Evolutionary conservation across 1,140 invertebrate species (phyloP).

Genomic region (Asobara japonica): DNA sequence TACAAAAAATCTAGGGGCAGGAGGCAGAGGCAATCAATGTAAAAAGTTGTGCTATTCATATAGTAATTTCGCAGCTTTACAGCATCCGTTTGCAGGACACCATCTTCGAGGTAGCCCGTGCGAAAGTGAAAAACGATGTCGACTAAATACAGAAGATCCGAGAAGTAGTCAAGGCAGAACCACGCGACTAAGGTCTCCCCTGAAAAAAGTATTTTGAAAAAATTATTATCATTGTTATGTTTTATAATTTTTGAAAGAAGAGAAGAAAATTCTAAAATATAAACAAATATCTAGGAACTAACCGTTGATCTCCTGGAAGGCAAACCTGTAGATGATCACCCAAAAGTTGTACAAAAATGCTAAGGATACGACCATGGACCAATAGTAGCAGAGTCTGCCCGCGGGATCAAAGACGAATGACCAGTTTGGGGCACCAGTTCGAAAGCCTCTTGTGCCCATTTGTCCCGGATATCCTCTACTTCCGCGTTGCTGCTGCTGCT

Average conservation of each 20-base stretch:
- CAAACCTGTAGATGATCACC: conserved; percentile 98
- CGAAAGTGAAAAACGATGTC: conserved; percentile 98
- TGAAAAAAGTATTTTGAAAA: conserved; percentile 53
- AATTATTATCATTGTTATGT: background rate
- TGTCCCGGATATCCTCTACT: conserved; percentile 62
- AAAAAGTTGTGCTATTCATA: conserved; percentile 98
- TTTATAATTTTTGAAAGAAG: too few relatives aligned
- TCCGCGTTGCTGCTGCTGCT: conserved; percentile 64
- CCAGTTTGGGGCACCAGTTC: conserved; percentile 77
- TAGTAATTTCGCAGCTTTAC: conserved; percentile 94
- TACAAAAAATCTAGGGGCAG: conserved; percentile 98
- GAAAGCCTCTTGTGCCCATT: conserved; percentile 59
- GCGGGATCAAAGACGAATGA: conserved; percentile 94
- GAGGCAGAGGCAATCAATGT: conserved; percentile 98
- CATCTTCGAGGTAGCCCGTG: conserved; percentile 95
- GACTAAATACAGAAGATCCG: conserved; percentile 94
- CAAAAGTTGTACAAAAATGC: conserved; percentile 99
- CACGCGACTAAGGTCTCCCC: conserved; percentile 90
- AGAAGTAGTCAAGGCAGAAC: conserved; percentile 97
- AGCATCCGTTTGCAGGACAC: conserved; percentile 95
- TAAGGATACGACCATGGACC: conserved; percentile 96
- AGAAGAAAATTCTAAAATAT: conserved; percentile 31
- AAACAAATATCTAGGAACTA: conserved; percentile 61
- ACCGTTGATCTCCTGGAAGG: conserved; percentile 93
- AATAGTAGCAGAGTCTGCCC: conserved; percentile 92